Base-by-base conservation (phyloP, 1,140 invertebrate genomes). In the Lucilia sericata region DNA sequence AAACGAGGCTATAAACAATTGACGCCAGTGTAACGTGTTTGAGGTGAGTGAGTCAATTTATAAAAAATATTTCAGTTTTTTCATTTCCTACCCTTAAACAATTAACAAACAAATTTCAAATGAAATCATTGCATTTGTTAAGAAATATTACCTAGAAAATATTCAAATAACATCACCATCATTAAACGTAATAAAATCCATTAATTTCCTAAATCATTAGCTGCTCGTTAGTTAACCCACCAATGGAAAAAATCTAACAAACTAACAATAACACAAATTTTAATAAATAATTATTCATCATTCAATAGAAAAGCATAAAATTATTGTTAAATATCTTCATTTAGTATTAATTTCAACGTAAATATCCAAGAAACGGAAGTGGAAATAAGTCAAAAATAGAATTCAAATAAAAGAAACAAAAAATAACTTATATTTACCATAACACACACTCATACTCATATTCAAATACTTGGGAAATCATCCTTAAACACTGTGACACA, bases 241-340 rank as follows among this genome's bases (percentile, higher is more conserved):
- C 13, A 17, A 55, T 2, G 25, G 3, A 55, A 14, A 55, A 55
- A 42, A 42, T 7, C 42, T 3, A 60, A n/a, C 2, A 17, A n/a
- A 60, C 25, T n/a, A n/a, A n/a, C n/a, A n/a, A 30, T 30, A 30
- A 30, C 25, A 30, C 1, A 1, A 30, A 30, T 2, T 30, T 30
- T 30, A 30, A 30, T 30, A 30, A 30, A 30, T 30, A 30, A 30
- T 30, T 65, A 19, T n/a, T n/a, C 14, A 65, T 65, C 60, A 65
- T 70, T 70, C 65, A 70, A n/a, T 70, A 21, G 65, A 70, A 70
- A 21, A 25, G 19, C 65, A 70, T 25, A 25, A 12, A 70, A 70
- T 70, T 70, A 70, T 70, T 25, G 17, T 70, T 70, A 70, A 70
- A 70, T 70, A 70, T 70, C 65, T 70, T 70, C 65, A 70, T 70